Evolutionary conservation across 2,888 invertebrate genomes (phyloP).

Genomic region (Yponomeuta malinellus): DNA sequence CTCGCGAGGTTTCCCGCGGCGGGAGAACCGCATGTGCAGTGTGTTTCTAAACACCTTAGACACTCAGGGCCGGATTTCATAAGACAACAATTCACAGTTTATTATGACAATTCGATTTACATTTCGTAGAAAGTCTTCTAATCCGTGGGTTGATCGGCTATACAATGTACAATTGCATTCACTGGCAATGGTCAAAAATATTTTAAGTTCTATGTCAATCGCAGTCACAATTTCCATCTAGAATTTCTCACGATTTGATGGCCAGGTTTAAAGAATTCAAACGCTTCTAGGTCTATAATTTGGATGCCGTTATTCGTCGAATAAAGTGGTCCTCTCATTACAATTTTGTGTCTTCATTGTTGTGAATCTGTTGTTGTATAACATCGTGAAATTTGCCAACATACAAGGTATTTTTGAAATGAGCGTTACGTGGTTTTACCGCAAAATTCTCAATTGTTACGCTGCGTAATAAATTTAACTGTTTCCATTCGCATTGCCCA

Average conservation of each 20-base stretch:
- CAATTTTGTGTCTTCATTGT: background rate
- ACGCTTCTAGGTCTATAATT: background rate
- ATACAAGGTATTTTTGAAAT: background rate
- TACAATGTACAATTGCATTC: too few relatives aligned
- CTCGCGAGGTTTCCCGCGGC: too few relatives aligned
- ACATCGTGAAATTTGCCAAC: background rate
- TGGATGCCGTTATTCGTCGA: background rate
- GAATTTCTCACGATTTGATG: background rate
- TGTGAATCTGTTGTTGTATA: conserved; percentile 5
- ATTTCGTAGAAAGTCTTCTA: too few relatives aligned
- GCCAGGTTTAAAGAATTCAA: background rate
- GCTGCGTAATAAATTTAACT: background rate
- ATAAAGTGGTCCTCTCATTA: background rate
- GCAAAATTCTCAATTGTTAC: background rate
- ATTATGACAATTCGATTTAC: background rate
- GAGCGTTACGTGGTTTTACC: background rate
- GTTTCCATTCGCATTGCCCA: background rate
- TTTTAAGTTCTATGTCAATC: background rate
- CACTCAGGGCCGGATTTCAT: too few relatives aligned
- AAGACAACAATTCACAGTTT: too few relatives aligned
- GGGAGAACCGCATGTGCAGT: too few relatives aligned
- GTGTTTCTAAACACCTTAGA: too few relatives aligned
- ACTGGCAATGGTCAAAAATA: background rate
- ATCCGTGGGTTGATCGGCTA: too few relatives aligned
- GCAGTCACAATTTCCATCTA: background rate